Evolutionary conservation across 2,888 invertebrate genomes (phyloP), one percentile per base, ranked within the genome.

Genomic region (Cryptophagus acutangulus): DNA sequence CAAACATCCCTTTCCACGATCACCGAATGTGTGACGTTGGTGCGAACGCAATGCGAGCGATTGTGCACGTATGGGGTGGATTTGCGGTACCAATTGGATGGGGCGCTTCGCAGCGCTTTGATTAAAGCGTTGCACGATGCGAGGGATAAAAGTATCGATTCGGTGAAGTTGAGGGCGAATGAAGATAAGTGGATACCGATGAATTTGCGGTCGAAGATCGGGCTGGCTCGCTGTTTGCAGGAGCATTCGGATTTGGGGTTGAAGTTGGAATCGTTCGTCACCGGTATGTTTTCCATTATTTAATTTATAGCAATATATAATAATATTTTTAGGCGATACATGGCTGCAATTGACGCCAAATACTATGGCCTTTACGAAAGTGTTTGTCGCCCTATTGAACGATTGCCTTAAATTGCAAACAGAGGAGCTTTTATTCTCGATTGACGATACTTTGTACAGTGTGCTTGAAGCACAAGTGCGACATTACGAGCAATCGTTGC

Each of bases 161-260:
- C 86, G 0, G 81, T 90, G 54, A 87, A 86, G 67, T 71, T 82
- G 40, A 77, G 79, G 57, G 77, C 82, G 3, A 69, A 79, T 38
- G 92, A 93, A 65, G 93, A 94, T 59, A 81, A 80, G 49, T 93
- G 93, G 90, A 80, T 82, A 20, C 88, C 89, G 1, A 78, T 80
- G 37, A 87, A 90, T 67, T 78, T 89, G 63, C 79, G 84, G 54
- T 84, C 83, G 4, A 82, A 82, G 68, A 75, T 76, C 13, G 81
- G 78, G 39, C 73, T 86, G 14, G 74, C 75, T 43, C 81, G 82
- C 63, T 84, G 82, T 62, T 67, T 85, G 49, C 74, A 75, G 45
- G 86, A 87, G 64, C 79, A 85, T 77, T 73, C 75, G 48, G 78
- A 76, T 49, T 72, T 82, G 62, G 86, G 85, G 48, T 72, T 87